Base-by-base conservation (phyloP, 2,113 vertebrate genomes). In the Todiramphus chloris region DNA sequence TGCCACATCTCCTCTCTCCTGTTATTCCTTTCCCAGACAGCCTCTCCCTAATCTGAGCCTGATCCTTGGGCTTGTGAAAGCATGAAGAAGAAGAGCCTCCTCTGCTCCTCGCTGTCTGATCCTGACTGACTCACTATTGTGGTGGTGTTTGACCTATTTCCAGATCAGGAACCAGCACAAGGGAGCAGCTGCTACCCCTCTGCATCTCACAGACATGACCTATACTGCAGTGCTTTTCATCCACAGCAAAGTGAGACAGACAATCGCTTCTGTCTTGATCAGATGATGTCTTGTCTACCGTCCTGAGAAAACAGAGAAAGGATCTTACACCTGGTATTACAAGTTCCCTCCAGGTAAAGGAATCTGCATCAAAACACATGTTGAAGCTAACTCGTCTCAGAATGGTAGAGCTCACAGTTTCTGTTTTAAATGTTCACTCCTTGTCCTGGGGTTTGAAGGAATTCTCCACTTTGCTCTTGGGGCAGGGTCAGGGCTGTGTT, bases 251-350 rank as follows among this genome's bases (percentile, higher is more conserved):
- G 60, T 33, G 21, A 93, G 33, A 50, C 59, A 93, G 21, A 46
- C 5, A 55, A 13, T 20, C 16, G 18, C 66, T 67, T 41, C 6
- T 17, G 16, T 85, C 44, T 62, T 51, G 12, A 48, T 39, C 14
- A 70, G 25, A 18, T 76, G 27, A 21, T 44, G 14, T 37, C 59
- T 56, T 9, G 2, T 28, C 43, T 53, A 17, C 37, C 19, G 39
- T 43, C n/a, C 23, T 44, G 31, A 63, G 5, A 50, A 55, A 67
- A n/a, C 0, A 0, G 9, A 13, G 14, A 72, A 20, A 63, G 15
- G 17, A 68, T 37, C 30, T 89, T 51, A 30, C 0, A 3, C 16
- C 21, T 35, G 31, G 23, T n/a, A 21, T 53, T 83, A 24, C 7
- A 67, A 51, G 25, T 16, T 6, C 8, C 10, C 7, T 86, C 25